phyloP scores from a whole-genome alignment of 2,888 invertebrate genomes.

The Adela reaumurella region DNA sequence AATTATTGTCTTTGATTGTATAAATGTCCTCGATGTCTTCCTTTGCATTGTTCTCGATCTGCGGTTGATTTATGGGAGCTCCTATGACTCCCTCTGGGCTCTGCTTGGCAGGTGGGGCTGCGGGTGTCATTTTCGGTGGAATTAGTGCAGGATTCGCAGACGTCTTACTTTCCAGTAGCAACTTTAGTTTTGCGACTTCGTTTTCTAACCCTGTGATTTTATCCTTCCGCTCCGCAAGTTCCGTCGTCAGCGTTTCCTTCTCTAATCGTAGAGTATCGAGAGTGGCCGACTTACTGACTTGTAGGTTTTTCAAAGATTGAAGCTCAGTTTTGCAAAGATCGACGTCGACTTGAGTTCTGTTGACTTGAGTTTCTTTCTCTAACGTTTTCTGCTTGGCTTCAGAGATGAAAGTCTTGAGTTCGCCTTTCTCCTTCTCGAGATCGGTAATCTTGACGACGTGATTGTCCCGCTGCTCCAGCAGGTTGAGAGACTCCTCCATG shows the following conservation, averaged over 20 bases:
- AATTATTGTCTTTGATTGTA: conserved; percentile 25
- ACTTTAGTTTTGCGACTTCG: conserved; percentile 32
- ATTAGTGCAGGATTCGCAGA: conserved; percentile 23
- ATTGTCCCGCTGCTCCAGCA: conserved; percentile 36
- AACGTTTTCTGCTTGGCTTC: conserved; percentile 24
- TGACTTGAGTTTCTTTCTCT: conserved; percentile 29
- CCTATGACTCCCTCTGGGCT: conserved; percentile 31
- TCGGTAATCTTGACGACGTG: conserved; percentile 34
- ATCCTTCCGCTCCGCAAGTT: conserved; percentile 34
- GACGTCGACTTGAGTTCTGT: conserved; percentile 34
- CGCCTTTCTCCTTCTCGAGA: conserved; percentile 30
- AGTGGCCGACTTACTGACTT: conserved; percentile 39
- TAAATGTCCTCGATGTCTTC: conserved; percentile 48
- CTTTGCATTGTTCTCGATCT: conserved; percentile 43
- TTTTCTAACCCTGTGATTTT: conserved; percentile 39
- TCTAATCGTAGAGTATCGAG: conserved; percentile 43
- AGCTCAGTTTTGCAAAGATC: conserved; percentile 44
- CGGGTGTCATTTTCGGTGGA: conserved; percentile 35
- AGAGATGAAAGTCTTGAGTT: conserved; percentile 26
- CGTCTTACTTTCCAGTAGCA: conserved; percentile 35
- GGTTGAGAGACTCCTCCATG: conserved; percentile 38
- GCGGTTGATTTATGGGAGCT: conserved; percentile 35
- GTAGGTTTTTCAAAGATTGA: conserved; percentile 42
- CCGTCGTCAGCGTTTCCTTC: conserved; percentile 36
- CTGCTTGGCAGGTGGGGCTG: conserved; percentile 34